These are phyloP conservation scores for Unio delphinus DNA, from an alignment of 2,888 invertebrate species.

Conservation along the genomic window DNA sequence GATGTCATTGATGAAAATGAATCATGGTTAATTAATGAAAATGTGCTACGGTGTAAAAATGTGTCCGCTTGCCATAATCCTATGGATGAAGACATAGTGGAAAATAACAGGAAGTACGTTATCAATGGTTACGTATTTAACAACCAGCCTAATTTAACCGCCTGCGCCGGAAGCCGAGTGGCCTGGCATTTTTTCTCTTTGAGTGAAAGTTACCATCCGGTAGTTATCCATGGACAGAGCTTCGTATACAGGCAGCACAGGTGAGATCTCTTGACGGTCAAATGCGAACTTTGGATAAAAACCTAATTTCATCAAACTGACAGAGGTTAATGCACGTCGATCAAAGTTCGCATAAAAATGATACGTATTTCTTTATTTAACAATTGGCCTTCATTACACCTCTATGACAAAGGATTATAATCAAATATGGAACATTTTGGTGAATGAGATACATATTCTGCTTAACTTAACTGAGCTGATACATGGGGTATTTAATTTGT, in stretches of 20 bases:
- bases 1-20: conserved; percentile 49
- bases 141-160: conserved; percentile 37
- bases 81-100: conserved; percentile 27
- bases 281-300: too few species aligned
- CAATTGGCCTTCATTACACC: too few species aligned
- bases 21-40: conserved; percentile 42
- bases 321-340: too few species aligned
- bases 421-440: too few species aligned
- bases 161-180: conserved; percentile 42
- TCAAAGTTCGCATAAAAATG: too few species aligned
- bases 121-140: conserved; percentile 45
- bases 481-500: too few species aligned
- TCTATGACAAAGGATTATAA: too few species aligned
- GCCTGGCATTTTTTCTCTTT: conserved; percentile 35
- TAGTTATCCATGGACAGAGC: conserved; percentile 31
- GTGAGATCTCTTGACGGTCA: background rate
- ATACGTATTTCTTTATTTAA: too few species aligned
- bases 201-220: conserved; percentile 31
- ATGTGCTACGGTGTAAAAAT: conserved; percentile 37
- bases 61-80: conserved; percentile 22
- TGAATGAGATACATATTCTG: too few species aligned
- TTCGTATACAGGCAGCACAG: conserved; percentile 28
- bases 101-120: conserved; percentile 21
- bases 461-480: too few species aligned
- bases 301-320: too few species aligned